These are phyloP conservation scores for Aphis gossypii DNA, from an alignment of 1,140 invertebrate genomes.

Conservation along the genomic window DNA sequence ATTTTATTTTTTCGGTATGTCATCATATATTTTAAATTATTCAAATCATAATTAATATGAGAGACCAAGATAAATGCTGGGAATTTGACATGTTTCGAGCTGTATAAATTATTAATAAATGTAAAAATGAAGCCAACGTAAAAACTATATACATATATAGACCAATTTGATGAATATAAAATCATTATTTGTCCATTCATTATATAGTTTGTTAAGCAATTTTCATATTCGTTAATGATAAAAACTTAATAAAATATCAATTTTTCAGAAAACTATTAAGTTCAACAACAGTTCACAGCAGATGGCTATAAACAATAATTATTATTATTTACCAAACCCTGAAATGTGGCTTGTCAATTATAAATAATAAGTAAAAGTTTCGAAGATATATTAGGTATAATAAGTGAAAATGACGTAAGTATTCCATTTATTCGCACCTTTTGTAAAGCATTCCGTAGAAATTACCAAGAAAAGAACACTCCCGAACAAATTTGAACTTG, in stretches of 20 bases:
- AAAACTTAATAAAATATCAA: slow-evolving; percentile 6
- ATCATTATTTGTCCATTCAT: background rate
- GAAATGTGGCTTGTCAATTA: background rate
- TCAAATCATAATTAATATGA: slow-evolving; percentile 22
- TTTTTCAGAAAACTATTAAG: background rate
- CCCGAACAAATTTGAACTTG: background rate
- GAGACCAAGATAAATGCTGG: background rate
- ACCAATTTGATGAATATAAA: background rate
- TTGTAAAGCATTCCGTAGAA: background rate
- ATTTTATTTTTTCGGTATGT: background rate
- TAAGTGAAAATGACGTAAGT: background rate
- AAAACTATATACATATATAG: background rate
- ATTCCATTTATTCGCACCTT: background rate
- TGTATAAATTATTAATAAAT: background rate
- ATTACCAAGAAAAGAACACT: background rate
- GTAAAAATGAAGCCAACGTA: background rate
- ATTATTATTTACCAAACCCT: background rate
- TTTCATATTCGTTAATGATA: background rate
- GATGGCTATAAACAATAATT: background rate
- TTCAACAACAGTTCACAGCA: background rate
- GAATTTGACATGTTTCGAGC: background rate
- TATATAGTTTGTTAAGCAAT: background rate
- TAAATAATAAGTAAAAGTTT: background rate
- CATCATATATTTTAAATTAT: slow-evolving; percentile 13
- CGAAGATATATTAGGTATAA: background rate